Conservation (phyloP, 1,140 invertebrate genomes). For the Drosophila sproati region DNA sequence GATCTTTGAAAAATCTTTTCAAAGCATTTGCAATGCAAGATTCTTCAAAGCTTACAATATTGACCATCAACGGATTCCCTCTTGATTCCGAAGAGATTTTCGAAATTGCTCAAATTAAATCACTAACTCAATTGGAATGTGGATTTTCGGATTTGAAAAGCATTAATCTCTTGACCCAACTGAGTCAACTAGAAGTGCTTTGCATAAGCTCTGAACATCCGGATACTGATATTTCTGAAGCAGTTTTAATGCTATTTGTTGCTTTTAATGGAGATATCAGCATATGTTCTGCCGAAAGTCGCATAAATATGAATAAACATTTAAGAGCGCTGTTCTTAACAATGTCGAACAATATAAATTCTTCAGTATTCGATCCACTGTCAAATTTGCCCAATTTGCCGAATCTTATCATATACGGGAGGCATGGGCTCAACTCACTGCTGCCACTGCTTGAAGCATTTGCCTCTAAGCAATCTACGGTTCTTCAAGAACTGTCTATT, state of each 20-base stretch:
- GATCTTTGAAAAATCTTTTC: constrained; percentile 1
- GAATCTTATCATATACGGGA: not conserved
- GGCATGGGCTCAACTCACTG: not conserved
- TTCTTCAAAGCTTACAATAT: not conserved
- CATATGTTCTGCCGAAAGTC: not conserved
- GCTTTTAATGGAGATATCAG: not conserved
- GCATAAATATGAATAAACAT: not conserved
- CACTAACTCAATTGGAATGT: not conserved
- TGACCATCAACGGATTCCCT: not conserved
- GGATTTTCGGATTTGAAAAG: not conserved
- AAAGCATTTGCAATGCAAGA: constrained; percentile 1
- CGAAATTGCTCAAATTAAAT: constrained; percentile 6
- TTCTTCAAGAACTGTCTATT: constrained; percentile 3
- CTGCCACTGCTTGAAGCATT: not conserved
- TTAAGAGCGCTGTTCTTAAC: not conserved
- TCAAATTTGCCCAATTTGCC: constrained; percentile 5
- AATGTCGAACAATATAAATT: not conserved
- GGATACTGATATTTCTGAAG: not conserved
- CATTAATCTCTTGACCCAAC: not conserved
- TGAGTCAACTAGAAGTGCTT: not conserved
- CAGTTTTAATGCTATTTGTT: not conserved
- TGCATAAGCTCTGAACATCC: not conserved
- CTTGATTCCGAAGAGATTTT: not conserved
- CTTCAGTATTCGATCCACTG: not conserved
- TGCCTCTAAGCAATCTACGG: not conserved